Conservation (phyloP, 2,888 invertebrate genomes). For the Drosophila gaucha region DNA sequence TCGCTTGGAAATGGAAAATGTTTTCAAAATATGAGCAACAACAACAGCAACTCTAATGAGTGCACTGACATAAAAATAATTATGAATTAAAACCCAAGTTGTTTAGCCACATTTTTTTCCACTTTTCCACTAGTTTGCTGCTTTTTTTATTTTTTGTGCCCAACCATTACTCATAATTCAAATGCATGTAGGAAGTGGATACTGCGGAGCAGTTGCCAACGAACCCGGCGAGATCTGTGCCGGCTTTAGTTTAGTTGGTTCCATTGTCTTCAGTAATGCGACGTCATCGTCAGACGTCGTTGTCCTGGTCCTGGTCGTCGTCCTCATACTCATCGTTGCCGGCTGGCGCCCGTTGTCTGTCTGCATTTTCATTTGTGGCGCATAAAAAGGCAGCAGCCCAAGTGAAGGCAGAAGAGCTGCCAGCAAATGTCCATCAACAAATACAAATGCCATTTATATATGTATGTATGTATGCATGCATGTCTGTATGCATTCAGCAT, state of each 20-base stretch:
- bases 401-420: slow-evolving; percentile 69
- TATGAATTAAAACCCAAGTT: slow-evolving; percentile 75
- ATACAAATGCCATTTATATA: slow-evolving; percentile 51
- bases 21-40: slow-evolving; percentile 29
- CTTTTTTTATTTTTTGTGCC: slow-evolving; percentile 17
- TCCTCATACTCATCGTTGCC: slow-evolving; percentile 29
- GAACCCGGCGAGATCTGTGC: slow-evolving; percentile 66
- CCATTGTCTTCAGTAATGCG: slow-evolving; percentile 74
- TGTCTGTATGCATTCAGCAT: slow-evolving; percentile 41
- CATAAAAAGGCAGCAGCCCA: slow-evolving; percentile 66
- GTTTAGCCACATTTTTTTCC: slow-evolving; percentile 41
- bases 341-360: slow-evolving; percentile 79
- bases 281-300: slow-evolving; percentile 74
- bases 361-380: slow-evolving; percentile 80
- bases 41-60: slow-evolving; percentile 62
- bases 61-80: slow-evolving; percentile 78
- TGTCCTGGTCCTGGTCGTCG: slow-evolving; percentile 52
- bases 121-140: slow-evolving; percentile 23
- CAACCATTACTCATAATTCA: slow-evolving; percentile 66
- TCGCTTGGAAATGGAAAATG: slow-evolving; percentile 32
- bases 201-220: slow-evolving; percentile 67
- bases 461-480: slow-evolving; percentile 39
- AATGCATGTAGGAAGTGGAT: slow-evolving; percentile 70
- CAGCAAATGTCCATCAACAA: slow-evolving; percentile 79
- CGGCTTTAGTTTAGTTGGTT: slow-evolving; percentile 65